Percentiles rank a stretch among this genome's conserved stretches.
Evolutionary conservation across 1,140 invertebrate genomes (phyloP).

Genomic region (Aphaenogaster ashmeadi): DNA sequence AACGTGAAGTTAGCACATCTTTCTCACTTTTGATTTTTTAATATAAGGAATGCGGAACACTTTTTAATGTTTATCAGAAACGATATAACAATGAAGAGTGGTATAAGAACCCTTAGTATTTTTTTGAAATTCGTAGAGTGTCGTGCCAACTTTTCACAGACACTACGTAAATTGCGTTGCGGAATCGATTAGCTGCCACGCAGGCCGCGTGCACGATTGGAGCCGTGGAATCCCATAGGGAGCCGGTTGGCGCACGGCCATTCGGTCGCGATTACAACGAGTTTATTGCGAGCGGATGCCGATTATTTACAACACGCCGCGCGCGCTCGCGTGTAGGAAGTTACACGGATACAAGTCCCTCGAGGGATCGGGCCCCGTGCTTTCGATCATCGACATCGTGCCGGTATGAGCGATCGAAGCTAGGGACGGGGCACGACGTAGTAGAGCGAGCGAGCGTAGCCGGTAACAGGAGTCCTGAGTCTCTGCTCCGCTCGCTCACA

Average conservation of each 20-base stretch:
- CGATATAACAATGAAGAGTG: no score
- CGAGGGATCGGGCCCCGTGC: conserved; percentile 41
- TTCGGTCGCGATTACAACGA: conserved; percentile 64
- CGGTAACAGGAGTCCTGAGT: conserved; percentile 39
- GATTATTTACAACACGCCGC: conserved; percentile 65
- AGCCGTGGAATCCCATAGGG: conserved; percentile 47
- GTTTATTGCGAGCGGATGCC: conserved; percentile 68
- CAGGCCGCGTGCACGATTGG: conserved; percentile 43
- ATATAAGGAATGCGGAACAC: no score
- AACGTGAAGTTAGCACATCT: no score
- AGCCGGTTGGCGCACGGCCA: conserved; percentile 44
- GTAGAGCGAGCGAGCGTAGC: neutral
- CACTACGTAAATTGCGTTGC: conserved; percentile 27
- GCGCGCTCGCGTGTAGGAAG: conserved; percentile 60
- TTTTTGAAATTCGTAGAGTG: no score
- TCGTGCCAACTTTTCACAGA: no score
- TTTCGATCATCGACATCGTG: conserved; percentile 63
- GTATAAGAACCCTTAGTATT: no score
- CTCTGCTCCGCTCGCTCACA: conserved; percentile 21
- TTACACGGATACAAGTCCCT: conserved; percentile 50
- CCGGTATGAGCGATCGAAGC: conserved; percentile 58
- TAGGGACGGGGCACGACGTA: conserved; percentile 28
- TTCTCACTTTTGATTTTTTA: no score
- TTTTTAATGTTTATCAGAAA: no score
- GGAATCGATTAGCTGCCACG: conserved; percentile 55